Base-by-base conservation (phyloP, 2,888 invertebrate species). In the Cantharis rustica region DNA sequence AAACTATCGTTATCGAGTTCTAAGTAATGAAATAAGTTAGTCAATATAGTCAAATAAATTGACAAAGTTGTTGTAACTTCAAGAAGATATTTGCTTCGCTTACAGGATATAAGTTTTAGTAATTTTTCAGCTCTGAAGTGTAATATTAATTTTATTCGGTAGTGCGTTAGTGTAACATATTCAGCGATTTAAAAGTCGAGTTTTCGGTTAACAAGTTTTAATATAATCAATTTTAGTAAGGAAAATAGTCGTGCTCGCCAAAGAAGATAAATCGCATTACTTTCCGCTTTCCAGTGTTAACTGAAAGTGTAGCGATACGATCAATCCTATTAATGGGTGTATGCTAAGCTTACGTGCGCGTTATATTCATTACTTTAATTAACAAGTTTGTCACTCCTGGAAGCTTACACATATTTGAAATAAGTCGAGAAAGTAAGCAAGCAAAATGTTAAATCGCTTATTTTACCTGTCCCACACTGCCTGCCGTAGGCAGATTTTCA, bases 121-220 rank as follows among this genome's bases (percentile, higher is more conserved):
- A 47, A 47, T 47, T 47, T 47, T 47, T 47, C 47, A 47, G 47
- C 9, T 47, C 7, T 2, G 47, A 47, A 47, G 47, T 47, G 47
- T 47, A 47, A 47, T 13, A 47, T 47, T 47, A 47, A 47, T n/a
- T 47, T 47, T 47, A 47, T 47, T n/a, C 47, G n/a, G 47, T n/a
- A 47, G 47, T 47, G n/a, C 47, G n/a, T 47, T 47, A 47, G 7
- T 9, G n/a, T 47, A 47, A n/a, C 47, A n/a, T 47, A 47, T 47
- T 47, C n/a, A 0, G 47, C 1, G 47, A 47, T 47, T 47, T 72
- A 76, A 76, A 72, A 72, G 75, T 69, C 69, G 68, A 62, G 76
- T 71, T 76, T 76, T 71, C 62, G 70, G 68, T 73, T 76, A 76
- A 73, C 73, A 71, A 76, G 71, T 73, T 71, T 31, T 73, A 70